Base-by-base conservation (phyloP, 2,797 vertebrate genomes). In the Chiroxiphia lanceolata region DNA sequence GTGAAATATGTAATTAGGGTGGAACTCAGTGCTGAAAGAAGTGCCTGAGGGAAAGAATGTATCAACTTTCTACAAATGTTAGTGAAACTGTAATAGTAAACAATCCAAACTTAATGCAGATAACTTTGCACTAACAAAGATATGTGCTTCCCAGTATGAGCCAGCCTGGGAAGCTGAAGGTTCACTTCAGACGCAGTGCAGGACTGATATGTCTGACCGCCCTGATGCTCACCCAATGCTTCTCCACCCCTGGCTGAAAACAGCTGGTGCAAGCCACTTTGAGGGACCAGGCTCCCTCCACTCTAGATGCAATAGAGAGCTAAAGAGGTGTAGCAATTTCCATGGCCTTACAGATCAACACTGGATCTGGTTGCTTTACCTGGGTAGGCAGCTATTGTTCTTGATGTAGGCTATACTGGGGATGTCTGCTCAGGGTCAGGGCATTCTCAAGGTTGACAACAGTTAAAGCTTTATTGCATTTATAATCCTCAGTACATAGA, bases 171-270 rank as follows among this genome's bases (percentile, higher is more conserved):
- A 53, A 67, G 76, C 22, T 20, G n/a, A 6, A 45, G 44, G 13
- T 18, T 50, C n/a, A 31, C 3, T 1, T 4, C 0, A 10, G 19
- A 47, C 7, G 3, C 10, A 45, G 33, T 0, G 8, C 47, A 75
- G 63, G 65, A 61, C 38, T 42, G 57, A 31, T 23, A 33, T 0
- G 0, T 57, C 38, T 48, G 34, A 47, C 16, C 0, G 0, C 54
- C 50, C 53, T 38, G 27, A 60, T 2, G 2, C 48, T 15, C 72
- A 57, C 25, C 6, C 14, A 63, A 21, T 23, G 21, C 21, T 53
- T 21, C 40, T 26, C 47, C n/a, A 8, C 23, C 56, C 64, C 65
- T 45, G 53, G 42, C 65, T 89, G 34, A 31, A 48, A 69, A 75
- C 10, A 44, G 27, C 21, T 69, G 33, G 31, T 40, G 27, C 56